These are phyloP conservation scores for Puma concolor DNA, from an alignment of 2,113 vertebrate species.

Conservation along the genomic window DNA sequence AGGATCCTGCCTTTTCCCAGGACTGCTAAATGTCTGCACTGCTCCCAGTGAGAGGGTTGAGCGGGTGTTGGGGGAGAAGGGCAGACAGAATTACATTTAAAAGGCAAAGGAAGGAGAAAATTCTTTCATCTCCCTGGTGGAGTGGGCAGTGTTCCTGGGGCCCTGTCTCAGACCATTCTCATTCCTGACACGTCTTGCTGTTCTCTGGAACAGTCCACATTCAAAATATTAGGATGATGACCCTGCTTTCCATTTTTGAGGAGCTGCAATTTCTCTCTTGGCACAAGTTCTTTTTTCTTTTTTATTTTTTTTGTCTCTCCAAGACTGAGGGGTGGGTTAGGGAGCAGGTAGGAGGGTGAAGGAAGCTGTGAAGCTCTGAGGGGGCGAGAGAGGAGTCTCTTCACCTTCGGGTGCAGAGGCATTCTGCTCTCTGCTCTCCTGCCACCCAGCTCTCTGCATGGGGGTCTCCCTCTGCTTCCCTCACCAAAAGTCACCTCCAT, in stretches of 20 bases:
- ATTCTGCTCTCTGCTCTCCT: not conserved
- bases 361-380: accelerated
- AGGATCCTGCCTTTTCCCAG: constrained; percentile 38
- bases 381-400: not conserved
- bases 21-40: not conserved
- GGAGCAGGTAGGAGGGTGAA: not conserved
- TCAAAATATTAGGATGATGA: constrained; percentile 81
- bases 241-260: constrained; percentile 79
- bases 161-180: constrained; percentile 55
- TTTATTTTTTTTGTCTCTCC: not conserved
- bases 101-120: constrained; percentile 68
- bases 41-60: not conserved
- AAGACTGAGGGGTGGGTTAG: not conserved
- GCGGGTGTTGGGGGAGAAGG: not conserved
- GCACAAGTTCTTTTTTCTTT: constrained; percentile 79
- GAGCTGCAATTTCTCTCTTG: constrained; percentile 80
- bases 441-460: not conserved
- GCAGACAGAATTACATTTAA: constrained; percentile 48
- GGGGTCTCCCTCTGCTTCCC: not conserved
- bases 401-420: not conserved
- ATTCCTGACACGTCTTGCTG: constrained; percentile 79
- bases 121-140: constrained; percentile 66
- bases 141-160: constrained; percentile 5
- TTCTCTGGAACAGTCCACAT: constrained; percentile 72
- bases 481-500: not conserved